These are phyloP conservation scores for Oscheius sp. DNA, from an alignment of 2,888 invertebrate genomes.

Conservation along the genomic window DNA sequence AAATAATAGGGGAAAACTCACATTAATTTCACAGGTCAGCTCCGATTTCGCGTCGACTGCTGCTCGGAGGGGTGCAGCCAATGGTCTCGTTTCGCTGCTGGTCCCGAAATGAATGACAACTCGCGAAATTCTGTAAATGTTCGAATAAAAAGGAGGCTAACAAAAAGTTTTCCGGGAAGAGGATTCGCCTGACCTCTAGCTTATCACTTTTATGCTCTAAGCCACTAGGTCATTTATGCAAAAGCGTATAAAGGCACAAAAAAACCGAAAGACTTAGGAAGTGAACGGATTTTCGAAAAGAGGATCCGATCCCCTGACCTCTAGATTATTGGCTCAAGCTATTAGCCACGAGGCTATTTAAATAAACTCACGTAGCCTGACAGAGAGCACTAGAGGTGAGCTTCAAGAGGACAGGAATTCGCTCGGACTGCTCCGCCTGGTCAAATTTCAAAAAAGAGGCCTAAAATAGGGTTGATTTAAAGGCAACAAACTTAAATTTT, in stretches of 20 bases:
- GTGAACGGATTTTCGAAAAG: no score
- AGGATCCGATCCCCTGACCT: no score
- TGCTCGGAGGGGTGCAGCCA: background rate
- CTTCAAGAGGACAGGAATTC: background rate
- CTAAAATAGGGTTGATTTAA: conserved; percentile 4
- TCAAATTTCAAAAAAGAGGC: conserved; percentile 19
- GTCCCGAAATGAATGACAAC: conserved; percentile 5
- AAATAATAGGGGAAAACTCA: background rate
- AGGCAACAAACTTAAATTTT: background rate
- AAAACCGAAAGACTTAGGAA: no score
- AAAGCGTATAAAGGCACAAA: no score
- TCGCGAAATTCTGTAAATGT: background rate
- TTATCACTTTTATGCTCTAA: no score
- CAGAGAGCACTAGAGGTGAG: conserved; percentile 1
- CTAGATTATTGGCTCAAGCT: no score
- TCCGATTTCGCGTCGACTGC: background rate
- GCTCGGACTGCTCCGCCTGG: background rate
- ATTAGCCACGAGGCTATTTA: background rate
- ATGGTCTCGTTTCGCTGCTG: background rate
- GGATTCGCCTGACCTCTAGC: no score
- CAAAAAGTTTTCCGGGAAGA: no score
- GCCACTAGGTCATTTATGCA: no score
- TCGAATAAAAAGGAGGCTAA: no score
- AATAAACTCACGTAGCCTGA: background rate
- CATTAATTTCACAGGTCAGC: background rate